Percentiles rank a stretch among this genome's conserved stretches.
Evolutionary conservation across 1,140 invertebrate species (phyloP).

Genomic region (Drosophila sp.): DNA sequence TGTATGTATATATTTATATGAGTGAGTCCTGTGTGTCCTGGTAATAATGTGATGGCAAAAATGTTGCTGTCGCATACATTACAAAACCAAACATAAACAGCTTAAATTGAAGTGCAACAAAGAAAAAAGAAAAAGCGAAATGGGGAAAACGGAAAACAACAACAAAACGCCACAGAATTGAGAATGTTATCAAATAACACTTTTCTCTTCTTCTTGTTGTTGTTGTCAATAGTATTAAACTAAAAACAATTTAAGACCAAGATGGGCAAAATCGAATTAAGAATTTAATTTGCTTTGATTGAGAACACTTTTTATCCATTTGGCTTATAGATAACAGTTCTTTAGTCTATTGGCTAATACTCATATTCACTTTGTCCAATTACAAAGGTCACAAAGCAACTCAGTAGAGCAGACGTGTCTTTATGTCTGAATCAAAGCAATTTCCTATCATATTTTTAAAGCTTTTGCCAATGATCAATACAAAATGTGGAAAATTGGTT

Average conservation of each 20-base stretch:
- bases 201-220: not conserved
- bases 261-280: not conserved
- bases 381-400: too few relatives aligned
- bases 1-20: conserved; percentile 12
- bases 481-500: too few relatives aligned
- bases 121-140: conserved; percentile 14
- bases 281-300: not conserved
- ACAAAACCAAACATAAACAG: conserved; percentile 68
- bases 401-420: too few relatives aligned
- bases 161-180: not conserved
- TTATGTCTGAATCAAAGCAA: too few relatives aligned
- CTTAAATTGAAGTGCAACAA: conserved; percentile 51
- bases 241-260: not conserved
- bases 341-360: too few relatives aligned
- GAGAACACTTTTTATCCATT: too few relatives aligned
- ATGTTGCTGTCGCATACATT: conserved; percentile 49
- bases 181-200: conserved; percentile 6
- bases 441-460: too few relatives aligned
- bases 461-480: too few relatives aligned
- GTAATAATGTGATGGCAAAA: conserved; percentile 41
- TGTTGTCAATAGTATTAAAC: not conserved
- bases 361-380: too few relatives aligned
- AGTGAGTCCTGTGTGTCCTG: conserved; percentile 17
- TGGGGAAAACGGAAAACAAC: not conserved
- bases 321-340: too few relatives aligned